Evolutionary conservation across 2,797 vertebrate genomes (phyloP).

Genomic region (Meda fulgida): DNA sequence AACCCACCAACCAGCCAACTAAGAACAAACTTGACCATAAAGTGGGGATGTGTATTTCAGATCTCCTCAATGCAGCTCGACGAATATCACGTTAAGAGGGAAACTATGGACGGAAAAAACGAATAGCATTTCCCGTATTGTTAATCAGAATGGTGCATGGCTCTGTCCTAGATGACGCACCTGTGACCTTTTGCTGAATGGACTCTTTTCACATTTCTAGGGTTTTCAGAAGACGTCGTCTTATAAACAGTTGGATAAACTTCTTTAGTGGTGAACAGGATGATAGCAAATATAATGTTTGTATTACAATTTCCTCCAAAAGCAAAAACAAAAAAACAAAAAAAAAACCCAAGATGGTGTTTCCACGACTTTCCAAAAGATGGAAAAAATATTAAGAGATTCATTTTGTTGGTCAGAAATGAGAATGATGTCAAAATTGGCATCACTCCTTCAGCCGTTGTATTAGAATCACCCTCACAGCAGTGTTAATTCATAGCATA

Average conservation of each 20-base stretch:
- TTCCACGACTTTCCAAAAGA: not conserved
- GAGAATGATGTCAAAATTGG: not conserved
- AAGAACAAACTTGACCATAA: slow-evolving; percentile 61
- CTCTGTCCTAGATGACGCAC: slow-evolving; percentile 15
- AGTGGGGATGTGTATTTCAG: slow-evolving; percentile 13
- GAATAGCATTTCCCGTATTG: slow-evolving; percentile 3
- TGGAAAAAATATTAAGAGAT: not conserved
- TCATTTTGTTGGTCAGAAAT: not conserved
- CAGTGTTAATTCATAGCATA: not conserved
- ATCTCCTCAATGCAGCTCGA: slow-evolving; percentile 5
- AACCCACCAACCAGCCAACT: slow-evolving; percentile 58
- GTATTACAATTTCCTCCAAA: not conserved
- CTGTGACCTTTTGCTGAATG: not conserved
- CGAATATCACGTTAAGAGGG: not conserved
- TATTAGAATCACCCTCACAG: not conserved
- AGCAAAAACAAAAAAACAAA: not conserved
- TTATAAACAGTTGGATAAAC: not conserved
- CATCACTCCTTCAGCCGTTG: not conserved
- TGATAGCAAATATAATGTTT: not conserved
- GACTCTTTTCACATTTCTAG: not conserved
- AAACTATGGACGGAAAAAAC: slow-evolving; percentile 1
- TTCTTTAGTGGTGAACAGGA: not conserved
- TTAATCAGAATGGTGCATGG: not conserved
- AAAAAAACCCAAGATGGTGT: not conserved
- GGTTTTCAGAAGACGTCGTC: not conserved